phyloP scores from a whole-genome alignment of 2,797 vertebrate species.

The Anniella stebbinsi region DNA sequence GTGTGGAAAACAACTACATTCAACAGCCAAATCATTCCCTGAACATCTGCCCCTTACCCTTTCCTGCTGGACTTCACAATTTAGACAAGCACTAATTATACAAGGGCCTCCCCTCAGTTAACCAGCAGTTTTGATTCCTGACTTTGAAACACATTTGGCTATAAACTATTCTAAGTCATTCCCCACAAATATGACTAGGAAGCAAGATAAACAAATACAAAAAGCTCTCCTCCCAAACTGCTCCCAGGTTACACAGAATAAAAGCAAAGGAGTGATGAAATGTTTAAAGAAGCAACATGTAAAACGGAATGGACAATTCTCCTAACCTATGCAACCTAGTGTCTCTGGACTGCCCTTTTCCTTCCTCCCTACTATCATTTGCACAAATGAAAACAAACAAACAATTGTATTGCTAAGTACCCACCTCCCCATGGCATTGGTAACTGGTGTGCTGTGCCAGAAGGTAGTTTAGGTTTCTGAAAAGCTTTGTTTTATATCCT shows the following conservation, averaged over 20 bases:
- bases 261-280: background rate
- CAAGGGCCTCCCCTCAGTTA: conserved; percentile 15
- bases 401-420: conserved; percentile 56
- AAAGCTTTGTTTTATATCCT: conserved; percentile 42
- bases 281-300: background rate
- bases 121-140: conserved; percentile 35
- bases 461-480: conserved; percentile 57
- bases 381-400: conserved; percentile 9
- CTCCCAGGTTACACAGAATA: background rate
- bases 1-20: background rate
- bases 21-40: conserved; percentile 40
- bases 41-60: conserved; percentile 19
- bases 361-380: conserved; percentile 45
- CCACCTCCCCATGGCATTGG: conserved; percentile 60
- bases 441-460: conserved; percentile 47
- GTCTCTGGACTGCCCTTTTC: conserved; percentile 34
- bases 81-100: conserved; percentile 33
- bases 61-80: conserved; percentile 34
- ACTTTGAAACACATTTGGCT: conserved; percentile 44
- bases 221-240: conserved; percentile 36
- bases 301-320: conserved; percentile 35
- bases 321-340: background rate
- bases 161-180: conserved; percentile 31
- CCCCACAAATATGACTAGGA: conserved; percentile 5
- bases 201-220: conserved; percentile 17